Evolutionary conservation across 2,888 invertebrate species (phyloP).

Genomic region (Aphrophora alni): DNA sequence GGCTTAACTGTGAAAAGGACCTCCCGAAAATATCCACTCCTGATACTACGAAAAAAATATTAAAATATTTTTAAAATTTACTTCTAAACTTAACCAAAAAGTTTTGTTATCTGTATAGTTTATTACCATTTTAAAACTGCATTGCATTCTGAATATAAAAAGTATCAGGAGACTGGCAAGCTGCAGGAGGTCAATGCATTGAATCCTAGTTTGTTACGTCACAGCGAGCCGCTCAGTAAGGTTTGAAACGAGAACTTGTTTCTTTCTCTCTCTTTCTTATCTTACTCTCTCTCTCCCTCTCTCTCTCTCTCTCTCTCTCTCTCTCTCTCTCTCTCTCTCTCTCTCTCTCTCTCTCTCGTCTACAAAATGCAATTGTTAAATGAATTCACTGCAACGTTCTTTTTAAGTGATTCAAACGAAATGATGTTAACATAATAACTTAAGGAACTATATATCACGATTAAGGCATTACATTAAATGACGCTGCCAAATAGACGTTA

Average conservation of each 20-base stretch:
- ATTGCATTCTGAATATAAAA: conserved; percentile 37
- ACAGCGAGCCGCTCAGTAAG: background rate
- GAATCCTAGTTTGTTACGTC: background rate
- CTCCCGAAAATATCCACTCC: background rate
- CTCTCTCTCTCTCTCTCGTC: background rate
- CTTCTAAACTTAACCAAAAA: background rate
- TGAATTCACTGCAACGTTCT: background rate
- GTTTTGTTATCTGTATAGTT: background rate
- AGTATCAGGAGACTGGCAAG: conserved; percentile 41
- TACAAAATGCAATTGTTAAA: background rate
- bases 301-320: background rate
- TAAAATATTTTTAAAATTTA: background rate
- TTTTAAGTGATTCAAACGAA: no score
- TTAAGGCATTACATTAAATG: no score
- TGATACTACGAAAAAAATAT: background rate
- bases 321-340: background rate
- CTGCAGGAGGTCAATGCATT: conserved; percentile 29
- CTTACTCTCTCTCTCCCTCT: background rate
- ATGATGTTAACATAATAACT: no score
- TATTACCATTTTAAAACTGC: conserved; percentile 20
- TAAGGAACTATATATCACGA: no score
- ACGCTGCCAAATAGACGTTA: no score
- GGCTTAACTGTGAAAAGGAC: background rate
- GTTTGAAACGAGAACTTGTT: no score
- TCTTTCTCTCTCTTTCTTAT: background rate